Base-by-base conservation (phyloP, 2,113 vertebrate genomes). In the Phyllostomus hastatus region DNA sequence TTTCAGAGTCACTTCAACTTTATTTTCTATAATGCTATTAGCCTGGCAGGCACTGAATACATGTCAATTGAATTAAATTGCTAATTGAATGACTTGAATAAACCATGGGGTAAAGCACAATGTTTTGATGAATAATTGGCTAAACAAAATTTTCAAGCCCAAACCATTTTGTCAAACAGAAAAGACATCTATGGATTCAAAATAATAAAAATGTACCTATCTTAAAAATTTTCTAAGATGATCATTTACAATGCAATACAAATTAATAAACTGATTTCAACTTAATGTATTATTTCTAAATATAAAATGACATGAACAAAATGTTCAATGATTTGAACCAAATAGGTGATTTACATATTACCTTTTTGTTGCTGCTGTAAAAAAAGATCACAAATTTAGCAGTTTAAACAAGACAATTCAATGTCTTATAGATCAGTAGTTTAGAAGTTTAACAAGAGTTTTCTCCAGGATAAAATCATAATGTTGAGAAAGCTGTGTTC, bases 1-100 rank as follows among this genome's bases (percentile, higher is more conserved):
- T 43, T 88, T 89, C 59, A 87, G 89, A 97, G 79, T 57, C 28
- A 83, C 73, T 88, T 87, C 59, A 92, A 52, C 26, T 90, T 94
- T 28, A 72, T 82, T 78, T 96, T 81, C 35, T 54, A 24, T 59
- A 75, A 82, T 50, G 24, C 7, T n/a, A 75, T 59, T 31, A 57
- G 50, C 28, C 15, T 38, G 2, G 12, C n/a, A 92, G 52, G 57
- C 9, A n/a, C 3, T 80, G 22, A 86, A 41, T 75, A 86, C 82
- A 70, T 85, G 11, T 54, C 88, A 75, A 88, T 61, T 76, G 33
- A 76, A 66, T 26, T 72, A 69, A 76, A 72, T 4, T 89, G 15
- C 86, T n/a, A 76, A 66, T 26, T 72, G 61, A 76, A 72, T 4
- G 86, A 11, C 86, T n/a, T 83, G 3, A 66, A 66, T 33, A 96